These are phyloP conservation scores for Terrapene triunguis DNA, from an alignment of 2,113 vertebrate genomes.

Conservation along the genomic window DNA sequence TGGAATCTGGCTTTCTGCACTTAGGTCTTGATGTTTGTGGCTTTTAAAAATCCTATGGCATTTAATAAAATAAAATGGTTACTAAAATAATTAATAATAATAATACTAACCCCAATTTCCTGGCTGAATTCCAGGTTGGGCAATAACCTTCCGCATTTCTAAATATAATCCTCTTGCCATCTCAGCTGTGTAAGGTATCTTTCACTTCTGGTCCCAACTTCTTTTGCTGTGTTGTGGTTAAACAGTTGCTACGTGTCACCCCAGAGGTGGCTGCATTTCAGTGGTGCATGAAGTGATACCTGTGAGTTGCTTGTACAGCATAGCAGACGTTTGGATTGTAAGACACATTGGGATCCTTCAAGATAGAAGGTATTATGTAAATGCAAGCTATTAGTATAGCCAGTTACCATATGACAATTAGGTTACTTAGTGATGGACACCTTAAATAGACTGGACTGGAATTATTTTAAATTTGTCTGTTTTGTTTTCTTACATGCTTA, in stretches of 20 bases:
- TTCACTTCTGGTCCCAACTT: not conserved
- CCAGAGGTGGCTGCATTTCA: not conserved
- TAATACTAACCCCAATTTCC: not conserved
- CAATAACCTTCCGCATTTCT: not conserved
- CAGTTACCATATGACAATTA: not conserved
- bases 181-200: not conserved
- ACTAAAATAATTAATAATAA: not conserved
- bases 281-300: not conserved
- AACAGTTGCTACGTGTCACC: not conserved
- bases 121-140: not conserved
- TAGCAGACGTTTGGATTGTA: not conserved
- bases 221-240: rapidly evolving
- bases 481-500: not conserved
- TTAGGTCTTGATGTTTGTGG: not conserved
- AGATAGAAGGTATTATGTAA: not conserved
- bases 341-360: not conserved
- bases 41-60: not conserved
- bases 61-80: not conserved
- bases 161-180: not conserved
- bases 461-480: not conserved
- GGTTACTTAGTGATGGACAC: not conserved
- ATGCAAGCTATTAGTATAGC: rapidly evolving
- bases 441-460: not conserved
- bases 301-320: not conserved
- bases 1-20: not conserved